Evolutionary conservation across 2,888 invertebrate species (phyloP).

Genomic region (Hirtodrosophila alboralis): DNA sequence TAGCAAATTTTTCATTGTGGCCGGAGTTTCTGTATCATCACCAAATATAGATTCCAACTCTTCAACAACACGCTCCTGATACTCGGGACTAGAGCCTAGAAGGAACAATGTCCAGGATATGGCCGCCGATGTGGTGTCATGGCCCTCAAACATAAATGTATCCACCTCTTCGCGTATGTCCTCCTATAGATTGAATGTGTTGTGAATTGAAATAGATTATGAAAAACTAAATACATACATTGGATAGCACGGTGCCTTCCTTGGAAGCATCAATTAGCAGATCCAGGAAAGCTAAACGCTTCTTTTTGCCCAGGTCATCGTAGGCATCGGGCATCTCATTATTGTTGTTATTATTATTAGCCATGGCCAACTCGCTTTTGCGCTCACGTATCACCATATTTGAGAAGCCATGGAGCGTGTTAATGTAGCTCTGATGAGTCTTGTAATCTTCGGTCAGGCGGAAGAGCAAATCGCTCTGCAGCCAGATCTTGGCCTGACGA

Average conservation of each 20-base stretch:
- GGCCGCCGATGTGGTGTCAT: constrained; percentile 84
- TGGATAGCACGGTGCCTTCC: constrained; percentile 84
- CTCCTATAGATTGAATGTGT: constrained; percentile 53
- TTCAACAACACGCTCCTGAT: constrained; percentile 84
- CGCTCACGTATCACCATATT: constrained; percentile 85
- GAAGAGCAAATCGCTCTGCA: constrained; percentile 87
- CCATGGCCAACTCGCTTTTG: constrained; percentile 82
- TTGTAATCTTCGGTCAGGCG: constrained; percentile 85
- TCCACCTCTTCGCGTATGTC: constrained; percentile 87
- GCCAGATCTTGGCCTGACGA: constrained; percentile 87
- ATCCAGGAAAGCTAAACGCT: constrained; percentile 86
- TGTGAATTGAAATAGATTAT: neutral
- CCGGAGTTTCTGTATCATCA: constrained; percentile 83
- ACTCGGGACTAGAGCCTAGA: constrained; percentile 82
- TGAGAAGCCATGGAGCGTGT: constrained; percentile 85
- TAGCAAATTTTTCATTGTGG: constrained; percentile 86
- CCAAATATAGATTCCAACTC: constrained; percentile 85
- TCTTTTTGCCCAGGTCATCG: constrained; percentile 84
- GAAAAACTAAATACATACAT: constrained; percentile 42
- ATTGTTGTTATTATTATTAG: constrained; percentile 68
- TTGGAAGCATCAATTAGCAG: constrained; percentile 86
- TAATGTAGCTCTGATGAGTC: constrained; percentile 85
- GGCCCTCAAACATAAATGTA: constrained; percentile 88
- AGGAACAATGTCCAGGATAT: constrained; percentile 84
- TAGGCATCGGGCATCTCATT: constrained; percentile 74